Base-by-base conservation (phyloP, 2,797 vertebrate genomes). In the Spea hammondii region DNA sequence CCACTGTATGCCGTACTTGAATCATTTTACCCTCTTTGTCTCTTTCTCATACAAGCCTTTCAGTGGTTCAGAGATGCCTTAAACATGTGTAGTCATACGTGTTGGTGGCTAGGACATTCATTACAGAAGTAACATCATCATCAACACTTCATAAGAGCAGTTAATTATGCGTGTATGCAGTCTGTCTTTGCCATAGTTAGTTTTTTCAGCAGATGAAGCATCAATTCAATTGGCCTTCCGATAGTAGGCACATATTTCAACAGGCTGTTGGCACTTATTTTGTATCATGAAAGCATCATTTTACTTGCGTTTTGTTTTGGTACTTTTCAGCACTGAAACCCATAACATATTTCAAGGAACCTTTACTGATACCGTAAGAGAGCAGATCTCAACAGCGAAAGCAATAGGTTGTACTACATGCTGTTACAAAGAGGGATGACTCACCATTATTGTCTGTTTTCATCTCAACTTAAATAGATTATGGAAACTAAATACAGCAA, bases 41-140 rank as follows among this genome's bases (percentile, higher is more conserved):
- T 32, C 1, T 32, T 32, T 32, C 32, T 74, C 47, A 66, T 0
- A 1, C 2, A 44, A 49, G 71, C 2, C 67, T 84, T 57, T 14
- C 5, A 17, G 71, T 79, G 53, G 2, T 17, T 54, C 8, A 45
- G 50, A 7, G 59, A 13, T 59, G 70, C 64, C 48, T 65, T 69
- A 47, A 75, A 82, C 46, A 82, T 79, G 83, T 4, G 48, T 76
- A 46, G 55, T 4, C 1, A 62, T 12, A 84, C 82, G 70, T 79
- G 44, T 79, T n/a, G 11, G 12, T 60, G 4, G 9, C 50, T 0
- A 80, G 65, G 82, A 71, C 71, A 82, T 65, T 70, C 83, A 86
- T 48, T 79, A 73, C 2, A 4, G 49, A 70, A 51, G 59, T 2
- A 79, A 73, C 3, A 53, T 11, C 73, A 74, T 48, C n/a, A 82